Evolutionary conservation across 2,888 invertebrate genomes (phyloP), one percentile per base, ranked within the genome.

Genomic region (Zaprionus obscuricornis): DNA sequence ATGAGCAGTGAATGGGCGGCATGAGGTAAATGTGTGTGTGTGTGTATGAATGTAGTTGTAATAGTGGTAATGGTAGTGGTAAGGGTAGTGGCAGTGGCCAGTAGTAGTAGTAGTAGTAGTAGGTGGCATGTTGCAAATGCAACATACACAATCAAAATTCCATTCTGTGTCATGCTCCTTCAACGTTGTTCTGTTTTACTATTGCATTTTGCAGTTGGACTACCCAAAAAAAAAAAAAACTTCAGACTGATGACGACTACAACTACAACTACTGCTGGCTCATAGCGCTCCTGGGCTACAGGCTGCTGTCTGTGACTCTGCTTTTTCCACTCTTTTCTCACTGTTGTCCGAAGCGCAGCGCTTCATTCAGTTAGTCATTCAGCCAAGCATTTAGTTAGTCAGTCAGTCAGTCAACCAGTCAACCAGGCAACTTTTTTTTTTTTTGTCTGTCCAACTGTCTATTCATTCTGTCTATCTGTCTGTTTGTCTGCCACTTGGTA

Each of bases 81-180:
- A 27, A 18, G 26, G 27, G 26, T 16, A 43, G 11, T 11, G 14
- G 33, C 11, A n/a, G 14, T 11, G 5, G 31, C 8, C 2, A n/a
- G n/a, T 26, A n/a, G 11, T 6, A 24, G 40, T 31, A 6, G 17
- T 1, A 17, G 17, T 3, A 13, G 5, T 7, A 2, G 34, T 10
- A 26, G 54, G 31, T 52, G 58, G 66, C 24, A 18, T 51, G 72
- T 39, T 63, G 66, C 62, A 57, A 58, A 63, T 65, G 54, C 58
- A 71, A 58, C 69, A 63, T 56, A 66, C 72, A 78, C 76, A 76
- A 76, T 76, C 76, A 78, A 76, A 76, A 76, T 76, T 76, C 76
- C 76, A 71, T 66, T 58, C 69, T 73, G 59, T 71, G 74, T 62
- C 66, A 74, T 65, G 65, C 45, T 56, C 39, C n/a, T 18, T 14